phyloP scores from a whole-genome alignment of 2,113 vertebrate species.

The Martes martes region DNA sequence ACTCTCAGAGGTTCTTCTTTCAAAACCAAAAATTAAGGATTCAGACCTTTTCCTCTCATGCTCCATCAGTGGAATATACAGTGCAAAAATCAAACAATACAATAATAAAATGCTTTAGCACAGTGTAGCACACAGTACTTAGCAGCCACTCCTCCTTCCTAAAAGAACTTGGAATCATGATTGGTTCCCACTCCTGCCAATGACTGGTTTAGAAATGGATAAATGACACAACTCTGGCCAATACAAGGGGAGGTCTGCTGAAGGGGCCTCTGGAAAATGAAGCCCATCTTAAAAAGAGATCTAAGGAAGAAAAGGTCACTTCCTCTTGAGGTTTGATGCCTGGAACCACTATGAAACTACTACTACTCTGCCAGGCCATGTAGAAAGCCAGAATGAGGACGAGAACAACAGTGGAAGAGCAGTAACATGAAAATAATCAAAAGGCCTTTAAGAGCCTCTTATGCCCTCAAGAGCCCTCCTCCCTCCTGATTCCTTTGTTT shows the following conservation, averaged over 20 bases:
- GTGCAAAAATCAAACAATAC: not conserved
- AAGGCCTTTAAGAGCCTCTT: not conserved
- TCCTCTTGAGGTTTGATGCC: not conserved
- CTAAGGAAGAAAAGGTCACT: not conserved
- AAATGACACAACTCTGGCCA: not conserved
- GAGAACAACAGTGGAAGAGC: not conserved
- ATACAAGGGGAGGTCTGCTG: not conserved
- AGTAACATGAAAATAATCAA: not conserved
- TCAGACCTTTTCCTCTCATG: not conserved
- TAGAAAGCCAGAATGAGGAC: not conserved
- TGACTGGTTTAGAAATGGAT: not conserved
- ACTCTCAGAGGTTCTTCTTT: not conserved
- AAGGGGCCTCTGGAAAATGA: not conserved
- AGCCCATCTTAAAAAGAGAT: not conserved
- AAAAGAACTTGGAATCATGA: not conserved
- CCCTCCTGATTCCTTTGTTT: not conserved
- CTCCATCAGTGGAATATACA: not conserved
- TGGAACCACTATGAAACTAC: not conserved
- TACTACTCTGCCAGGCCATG: not conserved
- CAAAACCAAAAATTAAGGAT: slow-evolving; percentile 3
- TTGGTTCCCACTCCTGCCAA: not conserved
- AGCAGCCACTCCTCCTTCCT: not conserved
- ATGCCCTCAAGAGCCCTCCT: not conserved
- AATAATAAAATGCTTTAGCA: slow-evolving; percentile 33
- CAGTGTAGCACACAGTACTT: not conserved